Conservation (phyloP, 2,113 vertebrate species). For the Uria lomvia region DNA sequence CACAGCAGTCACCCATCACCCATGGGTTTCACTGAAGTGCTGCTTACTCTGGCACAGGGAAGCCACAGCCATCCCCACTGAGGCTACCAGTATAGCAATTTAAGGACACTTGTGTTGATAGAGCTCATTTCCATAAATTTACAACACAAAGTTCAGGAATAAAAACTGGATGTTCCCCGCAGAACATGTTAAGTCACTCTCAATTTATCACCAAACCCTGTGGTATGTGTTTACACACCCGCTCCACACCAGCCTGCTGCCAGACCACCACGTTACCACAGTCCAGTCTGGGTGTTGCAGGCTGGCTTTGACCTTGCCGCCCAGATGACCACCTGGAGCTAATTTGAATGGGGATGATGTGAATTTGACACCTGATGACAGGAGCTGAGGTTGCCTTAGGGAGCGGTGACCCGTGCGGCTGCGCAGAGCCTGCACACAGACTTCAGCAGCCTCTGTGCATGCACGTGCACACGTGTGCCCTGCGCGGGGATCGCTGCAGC, state of each 20-base stretch:
- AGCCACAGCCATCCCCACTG: neutral
- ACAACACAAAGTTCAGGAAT: neutral
- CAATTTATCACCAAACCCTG: neutral
- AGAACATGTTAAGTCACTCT: neutral
- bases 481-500: neutral
- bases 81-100: neutral
- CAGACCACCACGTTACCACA: neutral
- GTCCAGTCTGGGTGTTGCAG: neutral
- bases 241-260: neutral
- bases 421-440: neutral
- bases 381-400: neutral
- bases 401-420: fast-evolving
- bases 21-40: neutral
- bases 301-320: neutral
- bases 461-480: too few species aligned
- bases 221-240: neutral
- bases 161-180: neutral
- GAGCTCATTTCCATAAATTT: neutral
- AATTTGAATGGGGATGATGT: neutral
- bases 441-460: neutral
- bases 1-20: neutral
- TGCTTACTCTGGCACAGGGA: neutral
- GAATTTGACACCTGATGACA: neutral
- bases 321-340: neutral
- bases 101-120: neutral